phyloP scores from a whole-genome alignment of 2,113 vertebrate genomes.

The Albula goreensis region DNA sequence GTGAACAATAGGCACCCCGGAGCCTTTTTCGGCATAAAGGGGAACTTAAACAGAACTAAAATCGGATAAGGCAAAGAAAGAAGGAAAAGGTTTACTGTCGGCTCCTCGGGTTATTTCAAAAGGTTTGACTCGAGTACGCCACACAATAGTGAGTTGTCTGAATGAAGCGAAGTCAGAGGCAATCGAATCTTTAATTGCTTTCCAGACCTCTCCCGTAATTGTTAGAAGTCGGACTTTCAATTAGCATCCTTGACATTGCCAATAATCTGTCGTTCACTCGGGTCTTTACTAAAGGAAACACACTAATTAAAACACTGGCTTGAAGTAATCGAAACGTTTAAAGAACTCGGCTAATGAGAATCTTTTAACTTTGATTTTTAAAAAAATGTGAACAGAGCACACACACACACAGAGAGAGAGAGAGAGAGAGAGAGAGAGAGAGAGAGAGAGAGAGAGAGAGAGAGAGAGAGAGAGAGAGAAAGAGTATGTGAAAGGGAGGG shows the following conservation, averaged over 20 bases:
- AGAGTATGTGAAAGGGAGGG: conserved; percentile 16
- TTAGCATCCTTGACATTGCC: conserved; percentile 77
- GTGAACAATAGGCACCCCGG: conserved; percentile 39
- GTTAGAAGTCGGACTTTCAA: conserved; percentile 77
- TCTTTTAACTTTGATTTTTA: conserved; percentile 57
- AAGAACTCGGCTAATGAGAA: conserved; percentile 56
- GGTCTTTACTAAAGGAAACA: conserved; percentile 62
- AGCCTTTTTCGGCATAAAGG: conserved; percentile 37
- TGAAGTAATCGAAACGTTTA: conserved; percentile 71
- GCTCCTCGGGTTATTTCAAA: conserved; percentile 40
- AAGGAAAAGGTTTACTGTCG: conserved; percentile 34
- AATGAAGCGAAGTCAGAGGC: conserved; percentile 46
- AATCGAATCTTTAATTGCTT: conserved; percentile 62
- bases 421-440: neutral
- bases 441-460: neutral
- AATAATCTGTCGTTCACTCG: conserved; percentile 75
- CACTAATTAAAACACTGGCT: conserved; percentile 71
- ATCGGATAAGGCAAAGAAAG: conserved; percentile 39
- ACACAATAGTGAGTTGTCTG: conserved; percentile 44
- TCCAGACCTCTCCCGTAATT: conserved; percentile 64
- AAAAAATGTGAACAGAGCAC: conserved; percentile 33
- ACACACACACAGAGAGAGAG: neutral
- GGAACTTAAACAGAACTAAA: conserved; percentile 40
- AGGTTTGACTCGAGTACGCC: conserved; percentile 36
- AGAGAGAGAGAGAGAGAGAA: neutral